phyloP scores from a whole-genome alignment of 2,113 vertebrate species.

The Gambusia holbrooki region DNA sequence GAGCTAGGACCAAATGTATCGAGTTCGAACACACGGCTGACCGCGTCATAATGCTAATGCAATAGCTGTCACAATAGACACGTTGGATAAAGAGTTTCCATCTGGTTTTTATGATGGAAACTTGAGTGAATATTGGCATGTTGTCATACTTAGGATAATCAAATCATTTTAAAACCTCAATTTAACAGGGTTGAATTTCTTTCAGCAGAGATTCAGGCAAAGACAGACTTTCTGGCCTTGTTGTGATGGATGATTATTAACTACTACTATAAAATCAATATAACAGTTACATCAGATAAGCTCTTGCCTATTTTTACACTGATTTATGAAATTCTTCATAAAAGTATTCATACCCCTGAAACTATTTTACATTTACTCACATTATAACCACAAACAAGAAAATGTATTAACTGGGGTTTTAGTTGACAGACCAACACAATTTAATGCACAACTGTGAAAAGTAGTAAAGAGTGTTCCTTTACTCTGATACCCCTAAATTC shows the following conservation, averaged over 20 bases:
- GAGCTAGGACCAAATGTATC: slow-evolving; percentile 58
- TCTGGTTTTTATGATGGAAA: slow-evolving; percentile 7
- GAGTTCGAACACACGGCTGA: slow-evolving; percentile 25
- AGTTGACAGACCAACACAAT: background rate
- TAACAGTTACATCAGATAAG: slow-evolving; percentile 1
- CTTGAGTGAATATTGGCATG: slow-evolving; percentile 7
- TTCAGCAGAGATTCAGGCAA: background rate
- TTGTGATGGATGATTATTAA: background rate
- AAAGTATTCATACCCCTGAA: no score
- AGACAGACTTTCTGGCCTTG: background rate
- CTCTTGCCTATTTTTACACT: background rate
- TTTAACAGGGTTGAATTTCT: slow-evolving; percentile 5
- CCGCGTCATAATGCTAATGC: slow-evolving; percentile 22
- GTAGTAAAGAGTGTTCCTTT: background rate
- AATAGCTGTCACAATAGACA: slow-evolving; percentile 14
- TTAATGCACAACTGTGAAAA: background rate
- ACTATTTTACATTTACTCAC: no score
- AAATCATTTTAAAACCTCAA: slow-evolving; percentile 12
- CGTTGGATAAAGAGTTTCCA: slow-evolving; percentile 25
- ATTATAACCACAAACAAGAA: background rate
- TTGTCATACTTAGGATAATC: slow-evolving; percentile 13
- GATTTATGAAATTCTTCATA: no score
- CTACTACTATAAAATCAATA: background rate
- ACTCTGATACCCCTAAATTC: background rate
- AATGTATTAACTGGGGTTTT: background rate